Evolutionary conservation across 2,113 vertebrate species (phyloP), one percentile per base, ranked within the genome.

Genomic region (Prionailurus viverrinus): DNA sequence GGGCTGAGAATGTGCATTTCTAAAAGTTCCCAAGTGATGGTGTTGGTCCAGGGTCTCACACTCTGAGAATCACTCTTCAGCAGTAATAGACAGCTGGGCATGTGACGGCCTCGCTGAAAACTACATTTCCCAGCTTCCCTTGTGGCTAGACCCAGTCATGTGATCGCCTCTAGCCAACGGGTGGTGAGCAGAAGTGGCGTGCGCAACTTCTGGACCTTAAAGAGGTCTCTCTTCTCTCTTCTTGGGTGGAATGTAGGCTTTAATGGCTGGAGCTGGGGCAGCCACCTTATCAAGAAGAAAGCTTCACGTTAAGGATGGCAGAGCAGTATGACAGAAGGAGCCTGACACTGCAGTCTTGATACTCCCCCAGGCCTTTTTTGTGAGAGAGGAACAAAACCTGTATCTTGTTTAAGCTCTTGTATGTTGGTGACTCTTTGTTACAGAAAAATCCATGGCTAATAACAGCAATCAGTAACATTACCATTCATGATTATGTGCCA

Each of bases 111-210:
- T n/a, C 63, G 66, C 48, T 69, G 58, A 93, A 94, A 39, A 94
- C 94, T 91, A 92, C 74, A 95, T 66, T 87, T 95, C 61, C 89
- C 68, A 91, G 81, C 21, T 73, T 93, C 63, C 89, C 53, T 51
- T 86, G 74, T 7, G 73, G 66, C 41, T 39, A 81, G 51, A 39
- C 16, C 23, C 11, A 15, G 4, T 48, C 66, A 90, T 1, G 12
- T 92, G 61, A 83, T 48, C 74, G 23, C 41, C 23, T 65, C 48
- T 81, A 92, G 65, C 58, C 51, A 76, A 82, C 21, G 78, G 41
- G 5, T 55, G 65, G 33, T 53, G n/a, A 95, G 58, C 14, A 85
- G 63, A 88, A 88, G 39, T 58, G 33, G 48, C 15, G 9, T 4
- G 5, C 4, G 36, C 45, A 65, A 88, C 58, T 74, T 92, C n/a